phyloP scores from a whole-genome alignment of 2,113 vertebrate genomes.

The Psettodes erumei region DNA sequence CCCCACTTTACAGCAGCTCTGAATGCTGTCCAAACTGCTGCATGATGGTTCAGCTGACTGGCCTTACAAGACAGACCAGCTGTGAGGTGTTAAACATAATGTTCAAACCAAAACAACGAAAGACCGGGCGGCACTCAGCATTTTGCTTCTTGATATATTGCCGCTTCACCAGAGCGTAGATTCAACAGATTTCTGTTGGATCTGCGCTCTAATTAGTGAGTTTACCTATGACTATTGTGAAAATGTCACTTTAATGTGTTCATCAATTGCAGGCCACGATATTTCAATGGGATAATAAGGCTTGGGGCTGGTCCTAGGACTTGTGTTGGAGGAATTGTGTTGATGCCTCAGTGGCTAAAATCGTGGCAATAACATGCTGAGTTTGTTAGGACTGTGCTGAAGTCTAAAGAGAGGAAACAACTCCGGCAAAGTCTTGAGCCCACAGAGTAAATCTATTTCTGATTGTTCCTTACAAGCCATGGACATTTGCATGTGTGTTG shows the following conservation, averaged over 20 bases:
- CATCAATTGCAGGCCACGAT: conserved; percentile 57
- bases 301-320: conserved; percentile 34
- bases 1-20: not conserved
- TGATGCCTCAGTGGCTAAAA: conserved; percentile 31
- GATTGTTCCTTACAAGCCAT: too few relatives aligned
- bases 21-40: not conserved
- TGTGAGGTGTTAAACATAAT: not conserved
- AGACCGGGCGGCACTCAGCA: not conserved
- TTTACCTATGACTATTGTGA: conserved; percentile 49
- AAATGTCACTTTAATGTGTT: conserved; percentile 52
- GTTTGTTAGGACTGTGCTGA: not conserved
- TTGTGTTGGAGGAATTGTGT: conserved; percentile 16
- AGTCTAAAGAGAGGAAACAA: not conserved
- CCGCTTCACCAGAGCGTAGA: too few relatives aligned
- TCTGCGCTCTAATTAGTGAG: conserved; percentile 53
- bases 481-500: too few relatives aligned
- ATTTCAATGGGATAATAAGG: conserved; percentile 53
- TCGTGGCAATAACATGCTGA: conserved; percentile 30
- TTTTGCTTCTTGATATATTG: conserved; percentile 21
- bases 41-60: not conserved
- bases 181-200: conserved; percentile 33
- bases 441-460: not conserved
- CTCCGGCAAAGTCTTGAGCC: not conserved
- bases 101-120: not conserved
- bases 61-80: not conserved